Evolutionary conservation across 2,888 invertebrate species (phyloP).

Genomic region (Eupithecia pulchellata): DNA sequence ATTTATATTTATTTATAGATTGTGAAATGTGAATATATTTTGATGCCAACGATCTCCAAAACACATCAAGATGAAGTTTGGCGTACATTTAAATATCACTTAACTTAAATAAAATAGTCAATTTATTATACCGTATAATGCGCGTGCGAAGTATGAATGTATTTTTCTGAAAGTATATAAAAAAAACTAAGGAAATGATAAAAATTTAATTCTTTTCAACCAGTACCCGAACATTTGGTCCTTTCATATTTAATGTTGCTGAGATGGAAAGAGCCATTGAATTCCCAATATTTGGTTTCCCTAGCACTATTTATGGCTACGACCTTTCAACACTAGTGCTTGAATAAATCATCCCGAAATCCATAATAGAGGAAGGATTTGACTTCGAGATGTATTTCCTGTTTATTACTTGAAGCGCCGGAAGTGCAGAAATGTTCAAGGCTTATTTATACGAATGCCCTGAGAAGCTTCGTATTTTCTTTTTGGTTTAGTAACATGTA

Average conservation of each 20-base stretch:
- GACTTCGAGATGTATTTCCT: conserved; percentile 37
- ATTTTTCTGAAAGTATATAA: no score
- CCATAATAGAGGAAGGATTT: conserved; percentile 41
- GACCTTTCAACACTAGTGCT: conserved; percentile 41
- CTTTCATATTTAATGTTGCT: conserved; percentile 65
- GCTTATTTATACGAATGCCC: conserved; percentile 27
- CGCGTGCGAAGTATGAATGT: no score
- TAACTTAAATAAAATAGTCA: no score
- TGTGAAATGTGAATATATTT: no score
- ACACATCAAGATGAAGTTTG: no score
- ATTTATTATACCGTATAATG: no score
- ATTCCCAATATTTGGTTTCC: conserved; percentile 50
- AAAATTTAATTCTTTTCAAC: conserved; percentile 13
- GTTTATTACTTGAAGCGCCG: conserved; percentile 26
- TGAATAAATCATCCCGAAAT: conserved; percentile 44
- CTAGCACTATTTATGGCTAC: conserved; percentile 41
- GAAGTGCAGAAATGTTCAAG: conserved; percentile 10
- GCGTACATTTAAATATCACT: no score
- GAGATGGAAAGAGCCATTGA: conserved; percentile 52
- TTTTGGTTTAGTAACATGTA: neutral
- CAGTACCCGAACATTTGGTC: conserved; percentile 45
- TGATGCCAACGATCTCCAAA: no score
- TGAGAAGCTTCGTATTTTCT: conserved; percentile 14
- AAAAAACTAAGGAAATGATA: no score
- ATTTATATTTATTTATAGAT: no score